These are phyloP conservation scores for Muraenolepis orangiensis DNA, from an alignment of 2,797 vertebrate species.

Conservation along the genomic window DNA sequence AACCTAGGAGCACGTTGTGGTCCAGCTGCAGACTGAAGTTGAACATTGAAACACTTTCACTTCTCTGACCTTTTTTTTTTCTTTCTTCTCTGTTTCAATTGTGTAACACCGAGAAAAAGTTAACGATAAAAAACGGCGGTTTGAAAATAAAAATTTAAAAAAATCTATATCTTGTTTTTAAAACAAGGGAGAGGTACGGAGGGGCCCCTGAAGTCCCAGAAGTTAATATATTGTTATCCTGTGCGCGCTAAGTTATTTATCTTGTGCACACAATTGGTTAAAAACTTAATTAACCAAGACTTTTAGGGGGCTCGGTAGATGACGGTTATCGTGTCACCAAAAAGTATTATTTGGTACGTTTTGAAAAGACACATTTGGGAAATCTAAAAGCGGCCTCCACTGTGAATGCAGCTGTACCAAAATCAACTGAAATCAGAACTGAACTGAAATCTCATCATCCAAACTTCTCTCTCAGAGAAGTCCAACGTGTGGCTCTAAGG, in stretches of 20 bases:
- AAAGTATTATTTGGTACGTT: too few species aligned
- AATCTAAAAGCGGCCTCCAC: not conserved
- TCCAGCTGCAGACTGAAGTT: constrained; percentile 72
- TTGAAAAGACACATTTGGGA: not conserved
- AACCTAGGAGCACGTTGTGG: constrained; percentile 65
- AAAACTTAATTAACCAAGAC: too few species aligned
- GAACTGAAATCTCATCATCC: too few species aligned
- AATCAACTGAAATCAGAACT: not conserved
- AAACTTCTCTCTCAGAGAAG: not conserved
- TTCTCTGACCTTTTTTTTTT: constrained; percentile 72
- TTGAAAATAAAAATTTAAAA: too few species aligned
- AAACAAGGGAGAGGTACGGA: too few species aligned
- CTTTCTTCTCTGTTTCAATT: constrained; percentile 72
- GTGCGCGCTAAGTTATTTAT: too few species aligned
- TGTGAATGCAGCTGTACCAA: not conserved
- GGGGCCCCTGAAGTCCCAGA: too few species aligned
- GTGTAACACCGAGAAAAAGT: constrained; percentile 67
- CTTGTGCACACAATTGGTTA: too few species aligned
- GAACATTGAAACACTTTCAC: constrained; percentile 71
- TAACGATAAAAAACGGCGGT: constrained; percentile 10
- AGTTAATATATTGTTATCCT: too few species aligned
- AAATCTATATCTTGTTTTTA: too few species aligned
- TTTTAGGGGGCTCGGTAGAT: too few species aligned
- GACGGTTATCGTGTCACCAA: too few species aligned
- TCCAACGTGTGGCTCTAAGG: not conserved